Base-by-base conservation (phyloP, 53 echinoderm and acorn worm genomes). In the Echinarachnius parma region DNA sequence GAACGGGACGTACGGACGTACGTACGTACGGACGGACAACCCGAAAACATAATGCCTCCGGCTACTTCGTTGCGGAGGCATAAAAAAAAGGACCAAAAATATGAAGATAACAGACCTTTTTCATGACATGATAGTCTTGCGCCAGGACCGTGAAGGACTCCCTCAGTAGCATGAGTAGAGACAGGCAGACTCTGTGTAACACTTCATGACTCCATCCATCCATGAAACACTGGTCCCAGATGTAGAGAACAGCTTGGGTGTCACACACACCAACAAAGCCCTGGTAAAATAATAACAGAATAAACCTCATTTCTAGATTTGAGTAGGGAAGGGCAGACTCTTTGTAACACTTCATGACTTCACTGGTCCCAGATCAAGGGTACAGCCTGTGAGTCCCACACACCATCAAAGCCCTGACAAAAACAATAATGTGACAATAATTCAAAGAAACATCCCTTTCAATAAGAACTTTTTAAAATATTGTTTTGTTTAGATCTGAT, bases 151-250 rank as follows among this genome's bases (percentile, higher is more conserved):
- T 78, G 74, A 86, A 90, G 46, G 72, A 64, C 47, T 75, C 60
- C 11, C 65, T 86, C 9, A 90, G 70, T 14, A 86, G 59, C 32
- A 86, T 59, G 21, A 90, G 55, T 29, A 90, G 37, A 4, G 79
- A 70, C 14, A 86, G 59, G 48, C 86, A 90, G 20, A 86, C 48
- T 37, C 62, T 61, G 26, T 79, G 75, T 13, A 86, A 33, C 5
- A 89, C 83, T 9, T 77, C 48, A 34, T 61, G 61, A 15, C 14
- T 42, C 89, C 89, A 89, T 0, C 66, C 63, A 27, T 49, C 47
- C 54, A 85, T 82, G 29, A 89, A 89, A 53, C 77, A 81, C 60
- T 90, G 90, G 42, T 90, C 86, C 90, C 90, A 90, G 18, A 86
- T 44, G 56, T 77, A 82, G 30, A 90, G 66, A 26, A 86, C 59